Evolutionary conservation across 2,113 vertebrate genomes (phyloP), one percentile per base, ranked within the genome.

Genomic region (Otocyon megalotis): DNA sequence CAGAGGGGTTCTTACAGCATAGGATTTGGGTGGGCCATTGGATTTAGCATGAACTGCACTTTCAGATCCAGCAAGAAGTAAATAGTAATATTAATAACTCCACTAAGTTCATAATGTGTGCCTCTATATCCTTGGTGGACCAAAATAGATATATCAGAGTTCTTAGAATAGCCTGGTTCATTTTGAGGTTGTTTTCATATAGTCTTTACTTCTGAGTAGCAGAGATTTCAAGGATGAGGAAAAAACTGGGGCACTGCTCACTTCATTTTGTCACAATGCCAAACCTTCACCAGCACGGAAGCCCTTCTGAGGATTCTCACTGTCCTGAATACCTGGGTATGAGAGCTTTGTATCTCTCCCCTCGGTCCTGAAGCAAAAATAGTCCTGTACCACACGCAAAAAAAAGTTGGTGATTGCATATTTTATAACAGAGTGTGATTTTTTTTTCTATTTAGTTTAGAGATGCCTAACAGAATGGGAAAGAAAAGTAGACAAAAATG

Each of bases 401-500:
- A 58, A 43, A 24, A 87, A 71, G 8, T 76, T 94, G 85, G 3
- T 20, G 65, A 54, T 37, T 88, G 26, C 3, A 0, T 94, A 60
- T 88, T 96, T 94, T 53, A 3, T 54, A 80, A 77, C 3, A 71
- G 53, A 3, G 32, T 94, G 5, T 95, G 8, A 58, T 16, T 8
- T 50, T 86, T 89, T 85, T 95, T 93, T 86, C 12, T 56, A 92
- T 91, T 92, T 91, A 80, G 32, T 53, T 90, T 76, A 89, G 1
- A 63, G 26, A 2, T 84, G 16, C 81, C 54, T 93, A 74, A 53
- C 37, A 92, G 35, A 92, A 90, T 81, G 3, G 3, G 19, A 80
- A 50, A 50, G 26, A 77, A 80, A 88, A 20, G 32, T 72, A 84
- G 71, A 74, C 26, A 11, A 88, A 90, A 30, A 80, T 32, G 3